Evolutionary conservation across 2,113 vertebrate species (phyloP), one percentile per base, ranked within the genome.

Genomic region (Pantherophis guttatus): DNA sequence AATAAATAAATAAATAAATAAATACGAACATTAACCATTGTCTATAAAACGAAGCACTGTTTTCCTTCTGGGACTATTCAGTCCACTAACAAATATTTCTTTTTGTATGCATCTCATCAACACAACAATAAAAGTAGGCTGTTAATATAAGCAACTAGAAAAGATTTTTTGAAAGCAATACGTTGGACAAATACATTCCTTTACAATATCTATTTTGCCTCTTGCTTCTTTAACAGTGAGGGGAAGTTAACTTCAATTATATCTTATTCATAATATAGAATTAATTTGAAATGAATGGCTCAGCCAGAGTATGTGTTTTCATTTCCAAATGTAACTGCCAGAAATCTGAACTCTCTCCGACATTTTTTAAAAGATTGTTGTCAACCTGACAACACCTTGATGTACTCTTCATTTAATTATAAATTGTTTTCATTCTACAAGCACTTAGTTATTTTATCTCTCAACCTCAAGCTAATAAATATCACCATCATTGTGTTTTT

Each of bases 331-430:
- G 57, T 89, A 58, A 62, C 88, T 89, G 88, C 24, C 57, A 59
- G 39, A 62, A 89, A 62, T 29, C 39, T 48, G 39, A 89, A 62
- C 88, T 62, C 88, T 62, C 21, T 48, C 13, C 1, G 57, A 59
- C 55, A 44, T 89, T 11, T 48, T 89, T 13, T 24, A 58, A 44
- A 33, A 81, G 33, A 44, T 59, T 39, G 88, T 58, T 44, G 33
- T 44, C 33, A 89, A 89, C 88, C 33, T 58, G 88, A 89, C 57
- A 89, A 88, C 52, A 89, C 55, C 88, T 59, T 89, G 88, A 89
- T 89, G 57, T 58, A 7, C 58, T 59, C 44, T 58, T 48, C 55
- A 58, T 89, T 89, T 44, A 89, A 89, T 89, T 89, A 59, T 59
- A 59, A 89, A 26, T 59, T 89, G 39, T 59, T 89, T 89, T 89